phyloP scores from a whole-genome alignment of 2,888 invertebrate genomes.

The Acanthosepion lycidas region DNA sequence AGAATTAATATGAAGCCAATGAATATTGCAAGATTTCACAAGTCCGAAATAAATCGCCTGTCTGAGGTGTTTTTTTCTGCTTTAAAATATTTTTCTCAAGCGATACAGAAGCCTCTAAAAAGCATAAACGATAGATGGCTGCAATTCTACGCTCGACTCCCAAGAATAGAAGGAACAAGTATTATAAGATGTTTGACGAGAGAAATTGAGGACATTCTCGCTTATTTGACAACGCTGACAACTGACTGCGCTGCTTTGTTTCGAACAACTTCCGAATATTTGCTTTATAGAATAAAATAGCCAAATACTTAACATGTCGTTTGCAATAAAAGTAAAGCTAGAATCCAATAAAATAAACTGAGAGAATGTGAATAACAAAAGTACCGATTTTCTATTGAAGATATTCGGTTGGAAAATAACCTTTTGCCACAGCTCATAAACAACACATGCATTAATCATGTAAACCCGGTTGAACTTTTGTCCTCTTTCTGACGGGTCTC shows the following conservation, averaged over 20 bases:
- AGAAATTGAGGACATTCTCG: background rate
- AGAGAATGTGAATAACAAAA: background rate
- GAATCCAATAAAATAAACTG: background rate
- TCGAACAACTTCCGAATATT: background rate
- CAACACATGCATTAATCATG: background rate
- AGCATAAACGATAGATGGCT: no score
- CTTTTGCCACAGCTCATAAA: background rate
- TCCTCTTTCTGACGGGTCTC: background rate
- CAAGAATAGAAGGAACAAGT: background rate
- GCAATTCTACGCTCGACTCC: no score
- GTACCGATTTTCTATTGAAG: background rate
- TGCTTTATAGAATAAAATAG: background rate
- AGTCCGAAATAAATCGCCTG: no score
- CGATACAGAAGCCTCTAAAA: no score
- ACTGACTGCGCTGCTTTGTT: background rate
- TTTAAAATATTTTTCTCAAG: no score
- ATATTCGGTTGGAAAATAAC: background rate
- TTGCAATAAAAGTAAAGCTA: background rate
- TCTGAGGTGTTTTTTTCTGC: no score
- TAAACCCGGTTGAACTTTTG: background rate
- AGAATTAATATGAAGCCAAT: no score
- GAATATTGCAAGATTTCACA: no score
- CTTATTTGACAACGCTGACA: background rate
- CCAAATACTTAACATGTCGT: background rate
- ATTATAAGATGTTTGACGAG: background rate